Base-by-base conservation (phyloP, 2,888 invertebrate species). In the Lochmaea capreae region DNA sequence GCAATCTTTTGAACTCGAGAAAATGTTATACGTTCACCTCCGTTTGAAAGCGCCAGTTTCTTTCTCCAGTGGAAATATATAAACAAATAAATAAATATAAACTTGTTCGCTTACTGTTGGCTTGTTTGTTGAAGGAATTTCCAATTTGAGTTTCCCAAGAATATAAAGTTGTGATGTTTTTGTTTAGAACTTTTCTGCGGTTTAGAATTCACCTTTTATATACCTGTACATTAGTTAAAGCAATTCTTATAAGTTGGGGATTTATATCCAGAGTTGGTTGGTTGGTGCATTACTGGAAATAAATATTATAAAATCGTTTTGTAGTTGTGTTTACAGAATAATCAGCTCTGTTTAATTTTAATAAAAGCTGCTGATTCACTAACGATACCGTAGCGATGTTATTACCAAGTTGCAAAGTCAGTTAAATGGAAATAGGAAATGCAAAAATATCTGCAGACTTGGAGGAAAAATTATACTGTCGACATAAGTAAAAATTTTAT, bases 11-110 rank as follows among this genome's bases (percentile, higher is more conserved):
- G 73, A 73, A 73, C 18, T 73, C 65, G 65, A 65, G 68, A 65
- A 65, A 73, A 73, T 69, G 67, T 69, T 68, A 73, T 68, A 69
- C 68, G 69, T 73, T 69, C 65, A 73, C 65, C 59, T 39, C 52
- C 8, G 46, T 22, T 69, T 26, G 54, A 69, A 69, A 69, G 69
- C 46, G 63, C 49, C 54, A 33, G 59, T 71, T 74, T 57, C 65
- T 65, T 67, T 67, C 57, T 49, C 65, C 54, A 65, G 58, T 67
- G 11, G 71, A 67, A 74, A 71, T 71, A 67, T 73, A 68, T 69
- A 68, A 52, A 68, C 72, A 72, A 71, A 75, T 75, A 65, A 65
- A 77, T 75, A 77, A 77, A 77, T 77, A 74, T 74, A 75, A 77
- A 77, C 72, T 73, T 75, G 63, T 61, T 72, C 69, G 66, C 66